These are phyloP conservation scores for Drosophila trapezifrons DNA, from an alignment of 1,140 invertebrate genomes.

Conservation along the genomic window DNA sequence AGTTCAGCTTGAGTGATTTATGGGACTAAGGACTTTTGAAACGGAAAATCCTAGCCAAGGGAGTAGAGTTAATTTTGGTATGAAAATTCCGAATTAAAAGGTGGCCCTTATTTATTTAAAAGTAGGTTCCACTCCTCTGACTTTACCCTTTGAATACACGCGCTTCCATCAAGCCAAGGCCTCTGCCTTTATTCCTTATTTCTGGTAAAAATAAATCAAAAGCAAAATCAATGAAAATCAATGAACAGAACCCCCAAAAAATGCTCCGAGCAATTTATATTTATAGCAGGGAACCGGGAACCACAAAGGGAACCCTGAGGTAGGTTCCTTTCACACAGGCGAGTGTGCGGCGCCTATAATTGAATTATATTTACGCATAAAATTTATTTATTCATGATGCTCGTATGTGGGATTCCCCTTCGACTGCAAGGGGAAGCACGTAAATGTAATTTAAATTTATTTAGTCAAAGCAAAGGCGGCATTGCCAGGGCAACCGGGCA, in stretches of 20 bases:
- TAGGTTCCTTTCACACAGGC: constrained; percentile 14
- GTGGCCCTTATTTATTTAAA: not conserved
- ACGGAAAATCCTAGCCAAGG: not conserved
- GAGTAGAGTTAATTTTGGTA: constrained; percentile 2
- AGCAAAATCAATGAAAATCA: constrained; percentile 74
- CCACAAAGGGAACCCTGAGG: constrained; percentile 29
- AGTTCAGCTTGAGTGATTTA: constrained; percentile 64
- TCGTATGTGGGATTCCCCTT: constrained; percentile 23
- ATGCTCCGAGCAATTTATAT: constrained; percentile 44
- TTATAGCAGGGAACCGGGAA: constrained; percentile 29
- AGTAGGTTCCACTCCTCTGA: constrained; percentile 9
- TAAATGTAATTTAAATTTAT: constrained; percentile 76
- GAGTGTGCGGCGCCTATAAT: constrained; percentile 52
- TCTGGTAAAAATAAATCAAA: constrained; percentile 61
- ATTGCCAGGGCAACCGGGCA: constrained; percentile 47
- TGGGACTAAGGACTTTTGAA: constrained; percentile 22
- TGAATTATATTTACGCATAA: constrained; percentile 76
- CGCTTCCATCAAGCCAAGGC: constrained; percentile 24
- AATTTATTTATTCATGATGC: constrained; percentile 79
- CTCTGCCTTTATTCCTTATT: constrained; percentile 17
- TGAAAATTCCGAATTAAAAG: not conserved
- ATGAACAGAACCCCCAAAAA: constrained; percentile 57
- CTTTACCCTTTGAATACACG: constrained; percentile 7
- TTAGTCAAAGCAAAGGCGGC: constrained; percentile 40
- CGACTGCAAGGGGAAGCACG: constrained; percentile 50